Evolutionary conservation across 2,113 vertebrate genomes (phyloP).

Genomic region (Anser cygnoides): DNA sequence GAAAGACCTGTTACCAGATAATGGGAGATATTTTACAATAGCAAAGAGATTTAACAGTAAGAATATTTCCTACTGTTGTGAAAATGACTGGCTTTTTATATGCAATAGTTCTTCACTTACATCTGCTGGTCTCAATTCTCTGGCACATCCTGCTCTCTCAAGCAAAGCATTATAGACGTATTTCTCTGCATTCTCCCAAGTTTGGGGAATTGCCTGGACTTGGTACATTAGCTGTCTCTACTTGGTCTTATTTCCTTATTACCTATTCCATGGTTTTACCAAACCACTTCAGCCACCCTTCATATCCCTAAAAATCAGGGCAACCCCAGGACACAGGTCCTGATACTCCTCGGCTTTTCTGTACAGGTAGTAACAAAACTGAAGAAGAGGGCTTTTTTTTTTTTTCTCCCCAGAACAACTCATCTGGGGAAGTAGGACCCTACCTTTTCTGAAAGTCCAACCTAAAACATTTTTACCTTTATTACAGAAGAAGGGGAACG

Average conservation of each 20-base stretch:
- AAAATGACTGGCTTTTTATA: background rate
- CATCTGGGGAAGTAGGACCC: background rate
- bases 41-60: background rate
- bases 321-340: background rate
- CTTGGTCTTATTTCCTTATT: background rate
- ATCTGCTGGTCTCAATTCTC: background rate
- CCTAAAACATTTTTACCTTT: background rate
- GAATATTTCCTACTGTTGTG: background rate
- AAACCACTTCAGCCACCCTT: background rate
- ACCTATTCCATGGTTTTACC: background rate
- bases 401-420: background rate
- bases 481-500: background rate
- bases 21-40: background rate
- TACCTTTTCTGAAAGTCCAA: background rate
- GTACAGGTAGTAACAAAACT: too few relatives aligned
- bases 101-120: background rate
- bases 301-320: background rate
- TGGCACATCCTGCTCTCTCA: background rate
- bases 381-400: background rate
- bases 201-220: background rate
- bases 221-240: background rate
- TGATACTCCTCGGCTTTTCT: background rate
- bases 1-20: background rate
- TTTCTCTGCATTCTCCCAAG: background rate
- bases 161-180: background rate